Evolutionary conservation across 2,888 invertebrate genomes (phyloP), one percentile per base, ranked within the genome.

Genomic region (Ennomos quercinarius): DNA sequence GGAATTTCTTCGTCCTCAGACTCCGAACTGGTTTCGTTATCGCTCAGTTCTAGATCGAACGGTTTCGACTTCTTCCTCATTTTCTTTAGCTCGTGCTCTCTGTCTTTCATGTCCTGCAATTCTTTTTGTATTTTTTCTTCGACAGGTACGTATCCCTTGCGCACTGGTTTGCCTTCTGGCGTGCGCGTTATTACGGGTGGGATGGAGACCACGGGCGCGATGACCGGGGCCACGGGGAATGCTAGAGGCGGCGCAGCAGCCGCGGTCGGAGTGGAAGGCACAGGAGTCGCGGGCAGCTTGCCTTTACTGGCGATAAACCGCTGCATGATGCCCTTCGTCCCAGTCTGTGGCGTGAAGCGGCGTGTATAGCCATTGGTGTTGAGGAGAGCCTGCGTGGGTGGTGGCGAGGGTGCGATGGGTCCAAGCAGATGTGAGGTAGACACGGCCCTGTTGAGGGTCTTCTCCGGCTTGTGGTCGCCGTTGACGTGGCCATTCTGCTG

Each of bases 101-200:
- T 93, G 67, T 95, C 94, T 76, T 96, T 96, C 94, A 98, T 96
- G 74, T 98, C 98, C 77, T 95, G 93, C 50, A 98, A 88, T 83
- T 98, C 98, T 65, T 95, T 95, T 77, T 97, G 96, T 72, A 98
- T 98, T 85, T 97, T 97, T 74, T 97, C 96, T 81, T 98, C 97
- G 2, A 98, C 97, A 0, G 97, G 96, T 5, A 97, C 95, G 81
- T 94, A 97, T 11, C 97, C 97, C 67, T 96, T 96, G 56, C 97
- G 93, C 37, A 95, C 91, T 0, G 95, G 94, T 68, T 94, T 94
- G 0, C 95, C 95, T 66, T 94, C 94, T 1, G 93, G 86, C 46
- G 94, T 93, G 53, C 94, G 93, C 57, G 91, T 88, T 63, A 94
- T 92, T 60, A 91, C 83, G n/a, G 93, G 84, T 3, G 88, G 83